Percentiles rank a stretch among this genome's conserved stretches.
Conservation (phyloP, 2,888 invertebrate species). For the Stenolophus ochropezus region DNA sequence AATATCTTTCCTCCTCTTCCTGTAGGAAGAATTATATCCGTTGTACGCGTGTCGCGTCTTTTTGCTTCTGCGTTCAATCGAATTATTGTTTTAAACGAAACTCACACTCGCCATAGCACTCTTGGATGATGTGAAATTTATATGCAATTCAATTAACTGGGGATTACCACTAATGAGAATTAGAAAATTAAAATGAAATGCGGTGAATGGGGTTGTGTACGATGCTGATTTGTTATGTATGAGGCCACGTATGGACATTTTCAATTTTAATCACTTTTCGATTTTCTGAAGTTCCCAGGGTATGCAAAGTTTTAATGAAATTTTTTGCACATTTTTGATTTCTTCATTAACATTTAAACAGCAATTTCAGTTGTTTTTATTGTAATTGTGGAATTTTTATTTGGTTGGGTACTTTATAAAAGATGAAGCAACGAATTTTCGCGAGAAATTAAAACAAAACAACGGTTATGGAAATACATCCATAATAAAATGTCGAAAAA, state of each 20-base stretch:
- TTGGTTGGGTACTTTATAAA: too few relatives aligned
- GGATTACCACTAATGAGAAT: background rate
- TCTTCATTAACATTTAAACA: background rate
- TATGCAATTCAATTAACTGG: background rate
- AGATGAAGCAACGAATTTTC: too few relatives aligned
- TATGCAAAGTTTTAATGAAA: slow-evolving; percentile 6
- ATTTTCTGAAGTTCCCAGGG: slow-evolving; percentile 1
- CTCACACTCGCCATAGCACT: background rate
- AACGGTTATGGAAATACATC: too few relatives aligned
- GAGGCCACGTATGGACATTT: background rate
- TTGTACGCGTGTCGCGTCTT: background rate
- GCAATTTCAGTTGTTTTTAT: slow-evolving; percentile 9
- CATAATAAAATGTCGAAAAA: too few relatives aligned
- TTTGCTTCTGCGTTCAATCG: background rate
- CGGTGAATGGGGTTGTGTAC: background rate
- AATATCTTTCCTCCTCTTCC: background rate
- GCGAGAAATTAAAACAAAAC: too few relatives aligned
- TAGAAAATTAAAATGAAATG: background rate
- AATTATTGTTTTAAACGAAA: background rate
- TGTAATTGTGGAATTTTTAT: too few relatives aligned
- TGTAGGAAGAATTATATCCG: background rate
- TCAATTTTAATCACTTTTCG: slow-evolving; percentile 7
- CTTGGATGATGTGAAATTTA: background rate
- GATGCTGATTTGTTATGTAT: background rate
- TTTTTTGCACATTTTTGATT: background rate